Evolutionary conservation across 1,140 invertebrate species (phyloP).

Genomic region (Saxidomus purpurata): DNA sequence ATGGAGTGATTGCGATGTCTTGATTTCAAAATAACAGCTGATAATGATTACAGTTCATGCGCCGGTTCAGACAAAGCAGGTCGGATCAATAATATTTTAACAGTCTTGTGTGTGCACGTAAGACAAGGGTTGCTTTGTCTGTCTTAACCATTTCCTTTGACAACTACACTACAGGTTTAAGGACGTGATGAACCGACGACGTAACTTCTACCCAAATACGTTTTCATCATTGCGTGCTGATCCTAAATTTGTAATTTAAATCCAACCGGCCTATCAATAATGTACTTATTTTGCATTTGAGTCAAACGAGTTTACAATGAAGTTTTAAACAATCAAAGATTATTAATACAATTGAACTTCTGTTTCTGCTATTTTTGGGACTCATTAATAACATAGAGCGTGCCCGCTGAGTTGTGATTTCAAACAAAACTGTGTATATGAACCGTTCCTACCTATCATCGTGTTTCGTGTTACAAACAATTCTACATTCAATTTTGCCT

Average conservation of each 20-base stretch:
- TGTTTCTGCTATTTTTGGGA: background rate
- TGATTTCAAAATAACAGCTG: background rate
- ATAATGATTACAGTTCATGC: background rate
- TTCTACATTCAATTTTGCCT: too few relatives aligned
- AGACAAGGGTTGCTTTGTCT: background rate
- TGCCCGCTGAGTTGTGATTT: background rate
- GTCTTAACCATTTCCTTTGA: background rate
- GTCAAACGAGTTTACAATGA: background rate
- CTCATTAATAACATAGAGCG: background rate
- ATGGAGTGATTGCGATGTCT: background rate
- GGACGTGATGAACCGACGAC: background rate
- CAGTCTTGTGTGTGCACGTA: too few relatives aligned
- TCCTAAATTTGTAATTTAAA: background rate
- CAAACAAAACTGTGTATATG: too few relatives aligned
- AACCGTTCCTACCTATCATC: too few relatives aligned
- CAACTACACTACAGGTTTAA: background rate
- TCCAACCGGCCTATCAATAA: background rate
- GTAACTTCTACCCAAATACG: background rate
- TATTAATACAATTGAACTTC: conserved; percentile 2
- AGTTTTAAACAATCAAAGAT: background rate
- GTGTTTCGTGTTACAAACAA: too few relatives aligned
- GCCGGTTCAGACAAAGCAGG: background rate
- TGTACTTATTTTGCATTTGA: background rate
- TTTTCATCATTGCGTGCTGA: background rate
- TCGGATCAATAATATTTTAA: background rate